Base-by-base conservation (phyloP, 2,888 invertebrate genomes). In the Oxyscelio sp. region DNA sequence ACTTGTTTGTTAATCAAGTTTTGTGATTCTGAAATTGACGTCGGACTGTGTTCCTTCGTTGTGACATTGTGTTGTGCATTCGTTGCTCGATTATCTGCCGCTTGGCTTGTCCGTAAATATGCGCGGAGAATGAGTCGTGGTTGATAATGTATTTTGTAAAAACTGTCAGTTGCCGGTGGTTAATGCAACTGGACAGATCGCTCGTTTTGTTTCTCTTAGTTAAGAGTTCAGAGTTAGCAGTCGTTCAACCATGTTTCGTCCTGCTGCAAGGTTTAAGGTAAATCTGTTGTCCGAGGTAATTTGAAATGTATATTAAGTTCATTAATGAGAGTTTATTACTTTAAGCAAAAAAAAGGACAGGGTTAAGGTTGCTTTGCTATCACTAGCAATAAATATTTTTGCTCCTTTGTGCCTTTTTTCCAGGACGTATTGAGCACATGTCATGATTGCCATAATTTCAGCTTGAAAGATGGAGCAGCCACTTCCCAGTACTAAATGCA, bases 161-260 rank as follows among this genome's bases (percentile, higher is more conserved):
- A 82, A 68, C 50, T 70, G 66, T 84, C 84, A 71, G 75, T 68
- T 45, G 77, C 17, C 17, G 48, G 61, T 24, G 8, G 58, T 34
- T 3, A 66, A 52, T 68, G 65, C 65, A 50, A 61, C 27, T 34
- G 73, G 45, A 38, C 73, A 45, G 43, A 59, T 65, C 52, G 43
- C n/a, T 70, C 38, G 31, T 34, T 59, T 61, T 22, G 9, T 65
- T 54, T 58, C n/a, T 31, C 15, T 13, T 24, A 17, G 54, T 24
- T 5, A 43, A 21, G 11, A 54, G 22, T 56, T 19, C 34, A 34
- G 19, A 40, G 19, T 54, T 24, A 1, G 9, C 24, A 40, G 15
- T 68, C 15, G 59, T 63, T 19, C 54, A 61, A 65, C 19, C 27
- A 84, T 84, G 83, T 79, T 79, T 75, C 83, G 83, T 9, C 70